These are phyloP conservation scores for Tipula unca DNA, from an alignment of 2,888 invertebrate species.

Conservation along the genomic window DNA sequence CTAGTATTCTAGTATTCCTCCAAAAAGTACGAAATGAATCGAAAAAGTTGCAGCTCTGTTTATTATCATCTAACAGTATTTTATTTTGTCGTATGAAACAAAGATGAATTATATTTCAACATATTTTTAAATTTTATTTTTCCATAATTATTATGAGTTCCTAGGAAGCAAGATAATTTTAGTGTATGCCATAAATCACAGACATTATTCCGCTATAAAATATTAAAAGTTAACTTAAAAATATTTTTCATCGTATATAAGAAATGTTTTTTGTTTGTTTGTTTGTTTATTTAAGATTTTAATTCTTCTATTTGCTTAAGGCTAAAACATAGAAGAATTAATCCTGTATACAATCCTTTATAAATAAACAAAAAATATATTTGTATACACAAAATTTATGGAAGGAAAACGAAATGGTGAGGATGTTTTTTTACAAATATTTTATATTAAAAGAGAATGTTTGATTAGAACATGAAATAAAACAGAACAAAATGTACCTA, in stretches of 20 bases:
- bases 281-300: neutral
- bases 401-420: neutral
- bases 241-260: neutral
- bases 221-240: neutral
- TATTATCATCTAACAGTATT: too few relatives aligned
- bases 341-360: neutral
- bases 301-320: neutral
- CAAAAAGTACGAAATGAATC: too few relatives aligned
- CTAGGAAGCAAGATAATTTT: neutral
- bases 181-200: neutral
- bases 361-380: neutral
- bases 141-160: neutral
- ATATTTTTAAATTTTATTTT: neutral
- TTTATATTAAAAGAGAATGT: neutral
- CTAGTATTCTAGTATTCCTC: too few relatives aligned
- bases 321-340: neutral
- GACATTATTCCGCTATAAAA: neutral
- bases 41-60: too few relatives aligned
- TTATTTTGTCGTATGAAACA: neutral
- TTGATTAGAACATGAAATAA: neutral
- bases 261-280: neutral
- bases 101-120: neutral
- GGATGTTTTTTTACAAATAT: neutral
- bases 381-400: neutral
- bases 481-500: slow-evolving; percentile 39